Base-by-base conservation (phyloP, 2,113 vertebrate genomes). In the Benitochromis conjunctus region DNA sequence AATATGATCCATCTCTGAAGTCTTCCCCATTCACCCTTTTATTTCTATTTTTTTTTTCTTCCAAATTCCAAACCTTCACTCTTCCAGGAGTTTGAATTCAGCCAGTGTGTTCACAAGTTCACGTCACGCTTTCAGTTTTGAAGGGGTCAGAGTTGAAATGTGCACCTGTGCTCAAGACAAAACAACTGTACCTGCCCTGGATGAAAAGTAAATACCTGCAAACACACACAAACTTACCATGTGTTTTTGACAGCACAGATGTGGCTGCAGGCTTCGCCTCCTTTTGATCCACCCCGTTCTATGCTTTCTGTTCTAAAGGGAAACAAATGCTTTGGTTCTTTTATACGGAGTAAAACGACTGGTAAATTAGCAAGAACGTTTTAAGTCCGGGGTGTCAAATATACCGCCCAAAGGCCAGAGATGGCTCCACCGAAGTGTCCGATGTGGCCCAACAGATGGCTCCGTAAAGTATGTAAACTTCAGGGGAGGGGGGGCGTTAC, bases 161-260 rank as follows among this genome's bases (percentile, higher is more conserved):
- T 88, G 93, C 96, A 97, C 95, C 96, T 96, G 96, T 88, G 89
- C 62, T 88, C 77, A 88, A 96, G 94, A 95, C 95, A 92, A 96
- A 96, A 96, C 96, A 96, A 89, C 71, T 84, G 79, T 92, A 92
- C 89, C 88, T 89, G 88, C 87, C 87, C 89, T 85, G 64, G 92
- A 91, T 71, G 48, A 46, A 86, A 91, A 83, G 82, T 34, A 89
- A 90, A 90, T 54, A 76, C 43, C 79, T 69, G 79, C 57, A 88
- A 80, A 85, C 46, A 76, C 69, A 84, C 38, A 77, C 24, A 76
- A 41, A 82, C 66, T 80, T 21, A 1, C 5, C 4, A 9, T 74
- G 55, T 24, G 43, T 18, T 64, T 41, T 79, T 80, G 58, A 56
- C 26, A 43, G 55, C 46, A 31, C 71, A 88, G 51, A 80, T 90